Base-by-base conservation (phyloP, 2,113 vertebrate species). In the Entomyzon cyanotis region DNA sequence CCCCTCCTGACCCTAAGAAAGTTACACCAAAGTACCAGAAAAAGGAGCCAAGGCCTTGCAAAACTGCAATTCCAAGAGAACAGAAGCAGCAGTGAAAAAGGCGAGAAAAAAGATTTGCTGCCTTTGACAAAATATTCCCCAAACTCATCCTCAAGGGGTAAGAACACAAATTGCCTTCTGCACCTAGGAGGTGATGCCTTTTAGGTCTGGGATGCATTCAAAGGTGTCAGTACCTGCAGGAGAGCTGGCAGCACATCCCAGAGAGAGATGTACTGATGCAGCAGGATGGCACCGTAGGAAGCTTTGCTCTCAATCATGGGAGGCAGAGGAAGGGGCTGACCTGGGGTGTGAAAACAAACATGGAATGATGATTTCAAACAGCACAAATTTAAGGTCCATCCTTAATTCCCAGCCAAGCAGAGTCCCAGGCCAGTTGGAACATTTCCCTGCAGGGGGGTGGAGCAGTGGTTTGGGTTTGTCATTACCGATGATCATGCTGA, bases 171-270 rank as follows among this genome's bases (percentile, higher is more conserved):
- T 4, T 1, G 5, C 42, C 31, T 75, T 75, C 39, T 37, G 46
- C 56, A 82, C 11, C 55, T 27, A 8, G 5, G 49, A 56, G 19
- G 16, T 13, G 67, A 58, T 70, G 65, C 35, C 4, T 90, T 62
- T 58, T 49, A 46, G n/a, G 50, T 49, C 50, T 18, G n/a, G 58
- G 81, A 24, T 19, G 55, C 56, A 49, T 65, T 17, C 24, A 6
- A 65, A 75, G 33, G 24, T 6, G 16, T 50, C n/a, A 82, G 82
- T 96, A 99, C 99, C 97, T 98, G 96, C 37, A 97, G 80, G 33
- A 97, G 86, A 83, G 97, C 95, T 5, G 97, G 95, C 77, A 99
- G 77, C 87, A 97, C 97, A 6, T 99, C 98, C 99, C 99, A 99
- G 70, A 99, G 96, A 5, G 99, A 98, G 93, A 99, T 84, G 85